Evolutionary conservation across 2,797 vertebrate species (phyloP), one percentile per base, ranked within the genome.

Genomic region (Epinephelus coioides): DNA sequence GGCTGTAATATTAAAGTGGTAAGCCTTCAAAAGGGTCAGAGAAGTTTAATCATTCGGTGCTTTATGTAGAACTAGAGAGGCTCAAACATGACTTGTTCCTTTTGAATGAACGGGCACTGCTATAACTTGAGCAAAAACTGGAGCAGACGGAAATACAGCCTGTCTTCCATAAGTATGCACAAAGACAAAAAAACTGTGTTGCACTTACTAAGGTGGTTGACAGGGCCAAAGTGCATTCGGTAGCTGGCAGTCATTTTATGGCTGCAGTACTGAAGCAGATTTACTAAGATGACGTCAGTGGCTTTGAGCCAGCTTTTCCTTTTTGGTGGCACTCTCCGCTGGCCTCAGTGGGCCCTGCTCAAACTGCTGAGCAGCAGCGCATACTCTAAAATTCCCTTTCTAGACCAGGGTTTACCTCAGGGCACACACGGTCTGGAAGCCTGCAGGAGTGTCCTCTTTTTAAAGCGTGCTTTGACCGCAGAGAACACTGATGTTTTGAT

Each of bases 251-350:
- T 95, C 94, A 93, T 95, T 97, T 97, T 96, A 96, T 96, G 95
- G 95, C 95, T 92, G 89, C 92, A 93, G 94, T 95, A 92, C 95
- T 97, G 95, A 95, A 95, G 93, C 96, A 97, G 96, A 97, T 97
- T 97, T 97, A 96, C 96, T 96, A 95, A 95, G 94, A 95, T 97
- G 97, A 98, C 96, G 96, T 97, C 96, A 97, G 97, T 96, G 96
- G 96, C 97, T 97, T 93, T 92, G 88, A 94, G 96, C 96, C 96
- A 97, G 96, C 93, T 95, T 97, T 95, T 95, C 95, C 95, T 96
- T 93, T 95, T 94, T 95, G 95, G 96, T 96, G 95, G 95, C 95
- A 95, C 96, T 97, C 95, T 96, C 94, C 93, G 84, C 94, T 95
- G 89, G 95, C 95, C 95, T 97, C 95, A 94, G 94, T 93, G 95